Percentiles rank a stretch among this genome's conserved stretches.
phyloP scores from a whole-genome alignment of 2,113 vertebrate species.

The Oreochromis tanganicae region DNA sequence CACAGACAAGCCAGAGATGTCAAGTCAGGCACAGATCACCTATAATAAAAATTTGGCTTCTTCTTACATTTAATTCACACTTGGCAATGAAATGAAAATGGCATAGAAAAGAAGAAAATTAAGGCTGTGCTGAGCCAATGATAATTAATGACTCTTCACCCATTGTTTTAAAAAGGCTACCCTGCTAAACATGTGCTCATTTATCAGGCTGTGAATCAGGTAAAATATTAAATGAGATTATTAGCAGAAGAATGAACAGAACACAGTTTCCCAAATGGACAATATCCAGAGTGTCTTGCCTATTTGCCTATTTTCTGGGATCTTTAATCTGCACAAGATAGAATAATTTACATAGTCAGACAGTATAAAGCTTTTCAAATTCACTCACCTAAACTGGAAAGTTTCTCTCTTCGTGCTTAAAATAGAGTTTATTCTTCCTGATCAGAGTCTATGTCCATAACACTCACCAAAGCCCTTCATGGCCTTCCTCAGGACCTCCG shows the following conservation, averaged over 20 bases:
- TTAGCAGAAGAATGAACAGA: not conserved
- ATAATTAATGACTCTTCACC: not conserved
- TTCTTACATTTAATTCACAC: not conserved
- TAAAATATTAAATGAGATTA: not conserved
- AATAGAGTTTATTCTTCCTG: not conserved
- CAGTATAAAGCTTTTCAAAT: not conserved
- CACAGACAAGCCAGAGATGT: not conserved
- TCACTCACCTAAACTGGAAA: not conserved
- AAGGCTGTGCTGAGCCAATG: not conserved
- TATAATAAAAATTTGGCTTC: not conserved
- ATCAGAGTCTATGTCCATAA: not conserved
- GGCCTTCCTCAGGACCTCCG: conserved; percentile 91
- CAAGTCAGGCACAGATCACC: not conserved
- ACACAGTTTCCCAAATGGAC: not conserved
- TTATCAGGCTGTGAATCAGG: not conserved
- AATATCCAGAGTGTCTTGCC: not conserved
- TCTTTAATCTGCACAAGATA: not conserved
- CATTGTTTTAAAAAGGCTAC: not conserved
- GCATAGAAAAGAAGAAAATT: not conserved
- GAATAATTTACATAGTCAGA: not conserved
- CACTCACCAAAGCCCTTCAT: conserved; percentile 97
- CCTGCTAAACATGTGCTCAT: not conserved
- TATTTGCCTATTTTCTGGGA: not conserved
- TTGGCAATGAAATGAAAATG: not conserved
- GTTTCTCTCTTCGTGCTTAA: not conserved